A percentile compares a stretch with the other conserved stretches of the same genome.
phyloP scores from a whole-genome alignment of 2,888 invertebrate species.

The Strigamia transsilvanica region DNA sequence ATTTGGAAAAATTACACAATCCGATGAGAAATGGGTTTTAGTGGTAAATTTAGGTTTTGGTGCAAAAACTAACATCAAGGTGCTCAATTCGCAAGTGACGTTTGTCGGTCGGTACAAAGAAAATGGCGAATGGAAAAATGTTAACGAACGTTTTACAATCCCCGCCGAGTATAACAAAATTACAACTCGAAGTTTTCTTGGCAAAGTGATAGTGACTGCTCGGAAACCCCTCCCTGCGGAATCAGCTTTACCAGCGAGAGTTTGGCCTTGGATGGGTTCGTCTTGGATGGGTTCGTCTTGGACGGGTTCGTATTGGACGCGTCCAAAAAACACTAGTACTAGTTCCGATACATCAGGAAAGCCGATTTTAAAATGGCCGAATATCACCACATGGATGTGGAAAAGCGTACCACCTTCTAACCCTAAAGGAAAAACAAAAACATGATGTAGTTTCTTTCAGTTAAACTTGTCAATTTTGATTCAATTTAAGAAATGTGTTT shows the following conservation, averaged over 20 bases:
- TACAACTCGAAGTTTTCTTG: not conserved
- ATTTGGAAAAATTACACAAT: not conserved
- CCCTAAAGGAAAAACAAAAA: too few relatives aligned
- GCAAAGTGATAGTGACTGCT: not conserved
- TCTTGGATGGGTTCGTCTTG: too few relatives aligned
- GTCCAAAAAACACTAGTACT: too few relatives aligned
- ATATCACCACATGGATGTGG: too few relatives aligned
- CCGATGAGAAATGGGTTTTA: not conserved
- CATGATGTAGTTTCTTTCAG: too few relatives aligned
- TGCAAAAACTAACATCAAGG: not conserved
- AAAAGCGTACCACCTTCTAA: too few relatives aligned
- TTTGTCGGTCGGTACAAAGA: not conserved
- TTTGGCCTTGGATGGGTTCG: too few relatives aligned
- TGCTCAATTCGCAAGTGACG: not conserved
- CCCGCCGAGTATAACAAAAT: not conserved
- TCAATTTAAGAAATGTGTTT: too few relatives aligned
- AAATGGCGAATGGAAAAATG: conserved; percentile 7
- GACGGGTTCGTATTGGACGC: too few relatives aligned
- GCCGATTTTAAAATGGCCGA: not conserved
- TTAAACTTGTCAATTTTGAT: too few relatives aligned
- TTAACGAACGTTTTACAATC: not conserved
- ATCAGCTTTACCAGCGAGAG: not conserved
- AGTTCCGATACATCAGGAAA: too few relatives aligned
- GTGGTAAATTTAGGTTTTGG: not conserved
- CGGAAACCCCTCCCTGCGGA: not conserved